Conservation (phyloP, 2,797 vertebrate species). For the Myotis pilosus region DNA sequence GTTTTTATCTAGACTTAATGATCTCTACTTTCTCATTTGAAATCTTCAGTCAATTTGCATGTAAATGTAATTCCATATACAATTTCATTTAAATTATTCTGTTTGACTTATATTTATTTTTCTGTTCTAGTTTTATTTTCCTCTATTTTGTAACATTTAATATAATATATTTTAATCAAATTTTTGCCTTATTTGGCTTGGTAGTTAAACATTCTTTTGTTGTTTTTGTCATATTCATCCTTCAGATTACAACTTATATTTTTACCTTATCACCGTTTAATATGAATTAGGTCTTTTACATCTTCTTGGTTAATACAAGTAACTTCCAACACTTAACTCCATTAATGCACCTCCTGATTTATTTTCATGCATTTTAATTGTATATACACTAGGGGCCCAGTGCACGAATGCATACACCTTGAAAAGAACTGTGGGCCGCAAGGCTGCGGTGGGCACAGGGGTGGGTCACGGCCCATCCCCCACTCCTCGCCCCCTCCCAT, state of each 20-base stretch:
- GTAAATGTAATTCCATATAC: not conserved
- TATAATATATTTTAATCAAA: not conserved
- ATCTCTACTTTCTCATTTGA: not conserved
- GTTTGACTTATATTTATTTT: conserved; percentile 1
- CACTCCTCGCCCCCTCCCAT: accelerated
- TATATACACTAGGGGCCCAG: not conserved
- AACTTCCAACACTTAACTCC: not conserved
- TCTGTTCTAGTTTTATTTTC: not conserved
- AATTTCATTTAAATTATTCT: not conserved
- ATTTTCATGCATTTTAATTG: conserved; percentile 7
- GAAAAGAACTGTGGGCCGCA: too few relatives aligned
- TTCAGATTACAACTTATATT: not conserved
- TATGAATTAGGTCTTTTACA: not conserved
- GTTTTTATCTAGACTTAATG: not conserved
- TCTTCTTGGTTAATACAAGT: not conserved
- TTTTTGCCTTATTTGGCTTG: not conserved
- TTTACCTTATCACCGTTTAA: not conserved
- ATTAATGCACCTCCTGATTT: not conserved
- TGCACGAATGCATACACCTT: too few relatives aligned
- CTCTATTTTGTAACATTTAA: not conserved
- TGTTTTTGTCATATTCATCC: not conserved
- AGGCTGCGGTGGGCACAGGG: too few relatives aligned
- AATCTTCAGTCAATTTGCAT: not conserved
- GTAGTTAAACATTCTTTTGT: not conserved
- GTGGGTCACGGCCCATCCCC: too few relatives aligned